Evolutionary conservation across 2,888 invertebrate genomes (phyloP), one percentile per base, ranked within the genome.

Genomic region (Acronicta aceris): DNA sequence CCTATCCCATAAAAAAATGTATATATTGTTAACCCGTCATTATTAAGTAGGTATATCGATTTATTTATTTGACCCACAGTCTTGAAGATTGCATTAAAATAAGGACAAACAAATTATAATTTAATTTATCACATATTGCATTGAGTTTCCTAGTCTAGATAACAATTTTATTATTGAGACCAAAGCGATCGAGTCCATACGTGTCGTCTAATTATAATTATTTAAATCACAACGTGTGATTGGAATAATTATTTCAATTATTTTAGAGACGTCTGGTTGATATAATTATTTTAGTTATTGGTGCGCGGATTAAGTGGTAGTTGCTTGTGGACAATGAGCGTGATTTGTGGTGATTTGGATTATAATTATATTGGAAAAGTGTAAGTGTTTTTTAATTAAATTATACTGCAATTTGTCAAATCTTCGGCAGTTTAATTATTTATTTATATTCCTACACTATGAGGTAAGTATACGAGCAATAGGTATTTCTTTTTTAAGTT

Each of bases 291-390:
- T 43, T 45, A 16, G 41, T 43, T 38, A 55, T 55, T 61, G 9
- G 43, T 42, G 43, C 17, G 36, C 21, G 10, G 13, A 27, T 17
- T 43, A 0, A 38, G 51, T 50, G 42, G 8, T 36, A 10, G 36
- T 51, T 57, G 13, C 10, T 58, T 41, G 63, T 63, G 58, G 71
- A 76, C 51, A 65, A 70, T 75, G 65, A 64, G 10, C 21, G 17
- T 41, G 21, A 5, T 52, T 47, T 52, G 50, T 43, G 46, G 21
- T 41, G 5, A 0, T 13, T 59, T 55, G 76, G 73, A 76, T 64
- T 62, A 48, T 9, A 42, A 7, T 40, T 43, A 0, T 41, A 15
- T 41, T 45, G 16, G 7, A 43, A 6, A 60, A 59, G 16, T 59
- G 76, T 76, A 59, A 76, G 76, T 74, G 0, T 21, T 47, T 38